Evolutionary conservation across 1,140 invertebrate species (phyloP), one percentile per base, ranked within the genome.

Genomic region (Leptinotarsa undecemlineata): DNA sequence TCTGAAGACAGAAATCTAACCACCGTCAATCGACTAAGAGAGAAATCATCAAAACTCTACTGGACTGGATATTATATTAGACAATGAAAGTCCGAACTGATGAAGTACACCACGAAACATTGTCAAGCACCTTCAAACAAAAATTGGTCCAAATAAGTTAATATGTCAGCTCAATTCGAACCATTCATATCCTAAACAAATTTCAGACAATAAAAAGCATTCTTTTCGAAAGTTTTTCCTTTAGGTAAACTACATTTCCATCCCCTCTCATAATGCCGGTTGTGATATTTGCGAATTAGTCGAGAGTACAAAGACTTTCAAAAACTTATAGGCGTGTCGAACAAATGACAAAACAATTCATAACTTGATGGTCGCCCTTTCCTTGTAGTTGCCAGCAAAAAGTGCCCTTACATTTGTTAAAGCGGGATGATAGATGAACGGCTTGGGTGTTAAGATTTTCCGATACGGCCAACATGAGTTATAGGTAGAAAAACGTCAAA

Each of bases 341-440:
- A 73, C 71, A 73, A 73, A 73, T 73, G 60, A 42, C 60, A 66
- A 73, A 63, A 63, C 71, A 69, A 69, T 69, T 69, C 68, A 69
- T 69, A 69, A n/a, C 68, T 13, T 69, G 11, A 51, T 5, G 17
- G 68, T 48, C 33, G 26, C 33, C 68, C 48, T 47, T 51, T 42
- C 42, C 63, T 66, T 26, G 63, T 66, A 21, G n/a, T 21, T 15
- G 21, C 63, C 63, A 19, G 48, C 57, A 72, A 72, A 72, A 72
- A 72, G 26, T 72, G 71, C 61, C 62, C 71, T 48, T 48, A 72
- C 71, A 33, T 61, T 71, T 23, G 20, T 71, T 61, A 14, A 26
- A 23, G 26, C 60, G 17, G 71, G 26, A 57, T 64, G 61, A 64
- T 72, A 47, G 71, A 72, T 64, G 63, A 47, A 72, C 21, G 62